These are phyloP conservation scores for Gymnoscopelus microlampas DNA, from an alignment of 2,797 vertebrate genomes.

Conservation along the genomic window DNA sequence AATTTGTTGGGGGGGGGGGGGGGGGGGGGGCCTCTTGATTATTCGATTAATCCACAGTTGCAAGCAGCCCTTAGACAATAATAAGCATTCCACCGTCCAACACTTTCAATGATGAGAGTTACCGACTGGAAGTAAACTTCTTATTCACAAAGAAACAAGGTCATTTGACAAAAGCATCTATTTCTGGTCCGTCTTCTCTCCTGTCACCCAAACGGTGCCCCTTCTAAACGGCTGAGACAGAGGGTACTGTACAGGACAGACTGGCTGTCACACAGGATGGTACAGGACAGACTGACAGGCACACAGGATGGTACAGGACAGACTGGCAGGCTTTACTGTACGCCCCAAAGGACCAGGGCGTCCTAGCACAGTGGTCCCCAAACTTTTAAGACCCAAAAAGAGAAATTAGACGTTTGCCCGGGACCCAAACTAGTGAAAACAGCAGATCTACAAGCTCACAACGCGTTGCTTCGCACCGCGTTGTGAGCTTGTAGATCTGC, in stretches of 20 bases:
- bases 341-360: slow-evolving; percentile 6
- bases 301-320: not conserved
- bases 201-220: not conserved
- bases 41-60: not conserved
- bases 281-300: not conserved
- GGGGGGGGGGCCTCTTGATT: too few relatives aligned
- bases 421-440: too few relatives aligned
- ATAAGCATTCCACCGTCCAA: not conserved
- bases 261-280: not conserved
- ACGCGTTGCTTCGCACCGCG: too few relatives aligned
- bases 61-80: not conserved
- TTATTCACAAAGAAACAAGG: slow-evolving; percentile 41
- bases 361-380: not conserved
- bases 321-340: not conserved
- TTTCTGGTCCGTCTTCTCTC: slow-evolving; percentile 9
- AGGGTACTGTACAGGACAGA: not conserved
- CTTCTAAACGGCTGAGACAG: not conserved
- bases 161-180: slow-evolving; percentile 33
- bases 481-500: too few relatives aligned
- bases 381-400: too few relatives aligned
- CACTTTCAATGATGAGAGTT: slow-evolving; percentile 6
- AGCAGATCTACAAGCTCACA: too few relatives aligned
- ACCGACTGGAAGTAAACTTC: slow-evolving; percentile 6
- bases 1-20: too few relatives aligned
- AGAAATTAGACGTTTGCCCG: too few relatives aligned